Evolutionary conservation across 2,888 invertebrate species (phyloP).

Genomic region (Smittia aterrima): DNA sequence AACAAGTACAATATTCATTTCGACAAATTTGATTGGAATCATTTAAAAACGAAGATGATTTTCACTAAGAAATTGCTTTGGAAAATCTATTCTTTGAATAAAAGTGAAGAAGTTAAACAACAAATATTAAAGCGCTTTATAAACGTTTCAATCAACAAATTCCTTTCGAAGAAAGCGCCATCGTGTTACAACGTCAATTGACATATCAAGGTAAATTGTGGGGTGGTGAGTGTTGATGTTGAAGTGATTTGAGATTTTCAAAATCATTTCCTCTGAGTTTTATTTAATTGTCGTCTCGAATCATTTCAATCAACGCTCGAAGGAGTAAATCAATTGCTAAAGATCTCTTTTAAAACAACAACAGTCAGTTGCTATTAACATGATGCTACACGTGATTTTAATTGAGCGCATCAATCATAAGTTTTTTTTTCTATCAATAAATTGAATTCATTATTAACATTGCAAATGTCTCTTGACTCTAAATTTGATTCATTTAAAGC

Average conservation of each 20-base stretch:
- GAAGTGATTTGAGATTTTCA: no score
- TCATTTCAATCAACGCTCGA: not conserved
- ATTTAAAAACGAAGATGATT: no score
- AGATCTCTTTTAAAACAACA: not conserved
- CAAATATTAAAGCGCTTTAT: not conserved
- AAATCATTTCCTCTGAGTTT: no score
- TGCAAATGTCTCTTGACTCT: not conserved
- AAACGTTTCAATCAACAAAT: not conserved
- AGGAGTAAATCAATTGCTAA: not conserved
- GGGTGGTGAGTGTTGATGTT: no score
- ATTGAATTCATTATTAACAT: not conserved
- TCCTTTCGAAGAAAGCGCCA: constrained; percentile 2
- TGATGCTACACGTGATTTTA: constrained; percentile 2
- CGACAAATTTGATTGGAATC: not conserved
- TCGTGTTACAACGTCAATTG: not conserved
- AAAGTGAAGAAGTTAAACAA: not conserved
- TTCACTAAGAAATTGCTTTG: not conserved
- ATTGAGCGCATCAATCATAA: constrained; percentile 23
- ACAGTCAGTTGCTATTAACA: not conserved
- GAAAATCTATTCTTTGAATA: not conserved
- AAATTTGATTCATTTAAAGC: constrained; percentile 18
- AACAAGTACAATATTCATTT: constrained; percentile 19
- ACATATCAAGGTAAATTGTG: not conserved
- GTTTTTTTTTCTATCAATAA: no score
- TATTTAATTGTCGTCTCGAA: no score